Conservation (phyloP, 2,888 invertebrate species). For the Chelonus formosanus region DNA sequence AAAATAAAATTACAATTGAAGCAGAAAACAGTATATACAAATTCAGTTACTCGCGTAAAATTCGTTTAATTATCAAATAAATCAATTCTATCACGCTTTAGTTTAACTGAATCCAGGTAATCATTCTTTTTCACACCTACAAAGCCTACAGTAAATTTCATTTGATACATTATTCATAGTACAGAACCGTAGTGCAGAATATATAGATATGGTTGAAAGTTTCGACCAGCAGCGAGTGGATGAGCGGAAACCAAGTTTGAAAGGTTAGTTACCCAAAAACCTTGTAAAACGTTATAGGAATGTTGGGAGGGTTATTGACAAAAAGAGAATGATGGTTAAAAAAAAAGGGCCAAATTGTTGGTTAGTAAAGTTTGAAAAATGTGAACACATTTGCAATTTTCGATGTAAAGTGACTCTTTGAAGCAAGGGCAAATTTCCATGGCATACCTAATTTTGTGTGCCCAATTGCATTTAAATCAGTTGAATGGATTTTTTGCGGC, state of each 20-base stretch:
- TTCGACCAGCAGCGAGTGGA: slow-evolving; percentile 30
- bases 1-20: too few species aligned
- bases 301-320: slow-evolving; percentile 8
- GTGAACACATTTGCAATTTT: slow-evolving; percentile 42
- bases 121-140: slow-evolving; percentile 2
- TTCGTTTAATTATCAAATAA: not conserved
- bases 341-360: slow-evolving; percentile 22
- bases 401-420: slow-evolving; percentile 43
- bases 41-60: not conserved
- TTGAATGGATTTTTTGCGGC: slow-evolving; percentile 33
- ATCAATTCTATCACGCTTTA: not conserved
- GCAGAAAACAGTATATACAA: not conserved
- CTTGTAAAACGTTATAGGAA: slow-evolving; percentile 37
- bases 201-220: slow-evolving; percentile 38
- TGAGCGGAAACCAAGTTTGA: slow-evolving; percentile 20
- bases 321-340: slow-evolving; percentile 18
- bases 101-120: slow-evolving; percentile 3
- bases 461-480: slow-evolving; percentile 42
- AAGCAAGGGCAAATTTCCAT: slow-evolving; percentile 41
- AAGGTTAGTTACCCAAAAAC: slow-evolving; percentile 40
- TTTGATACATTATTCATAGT: slow-evolving; percentile 43
- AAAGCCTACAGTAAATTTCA: slow-evolving; percentile 32
- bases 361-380: slow-evolving; percentile 41
- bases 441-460: slow-evolving; percentile 42
- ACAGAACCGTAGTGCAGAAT: slow-evolving; percentile 14